Percentiles rank a stretch among this genome's conserved stretches.
phyloP scores from a whole-genome alignment of 2,113 vertebrate genomes.

The Ageneiosus marmoratus region DNA sequence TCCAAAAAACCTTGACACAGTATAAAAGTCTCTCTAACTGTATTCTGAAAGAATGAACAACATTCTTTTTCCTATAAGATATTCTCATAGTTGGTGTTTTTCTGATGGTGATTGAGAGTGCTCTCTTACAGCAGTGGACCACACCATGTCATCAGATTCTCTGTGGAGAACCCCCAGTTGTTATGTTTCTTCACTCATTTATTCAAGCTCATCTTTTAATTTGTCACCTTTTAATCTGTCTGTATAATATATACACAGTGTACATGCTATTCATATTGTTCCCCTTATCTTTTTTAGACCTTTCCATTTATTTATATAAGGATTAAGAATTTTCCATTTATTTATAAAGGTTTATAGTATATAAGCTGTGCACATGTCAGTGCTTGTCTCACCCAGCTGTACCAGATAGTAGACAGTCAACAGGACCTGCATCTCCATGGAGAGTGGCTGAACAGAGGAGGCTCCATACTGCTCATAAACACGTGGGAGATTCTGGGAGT shows the following conservation, averaged over 20 bases:
- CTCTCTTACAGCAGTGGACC: not conserved
- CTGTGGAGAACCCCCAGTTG: not conserved
- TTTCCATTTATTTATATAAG: too few relatives aligned
- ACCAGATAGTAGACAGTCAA: conserved; percentile 97
- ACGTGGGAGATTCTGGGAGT: conserved; percentile 86
- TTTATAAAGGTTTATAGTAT: too few relatives aligned
- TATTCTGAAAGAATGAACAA: not conserved
- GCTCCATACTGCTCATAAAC: conserved; percentile 86
- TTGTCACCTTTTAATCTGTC: not conserved
- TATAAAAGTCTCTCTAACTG: not conserved
- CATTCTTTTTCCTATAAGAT: not conserved
- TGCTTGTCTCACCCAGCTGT: conserved; percentile 84
- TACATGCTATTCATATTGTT: not conserved
- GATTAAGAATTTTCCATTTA: too few relatives aligned
- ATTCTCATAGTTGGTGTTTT: not conserved
- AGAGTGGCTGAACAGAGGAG: conserved; percentile 84
- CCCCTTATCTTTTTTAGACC: too few relatives aligned
- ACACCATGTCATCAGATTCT: not conserved
- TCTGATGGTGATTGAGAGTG: not conserved
- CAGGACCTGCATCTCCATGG: conserved; percentile 94
- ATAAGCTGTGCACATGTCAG: not conserved
- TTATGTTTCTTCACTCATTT: not conserved
- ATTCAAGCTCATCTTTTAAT: not conserved
- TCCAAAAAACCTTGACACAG: not conserved
- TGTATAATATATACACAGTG: not conserved